Percentiles rank a stretch among this genome's conserved stretches.
Evolutionary conservation across 2,113 vertebrate species (phyloP).

Genomic region (Labeo rohita): DNA sequence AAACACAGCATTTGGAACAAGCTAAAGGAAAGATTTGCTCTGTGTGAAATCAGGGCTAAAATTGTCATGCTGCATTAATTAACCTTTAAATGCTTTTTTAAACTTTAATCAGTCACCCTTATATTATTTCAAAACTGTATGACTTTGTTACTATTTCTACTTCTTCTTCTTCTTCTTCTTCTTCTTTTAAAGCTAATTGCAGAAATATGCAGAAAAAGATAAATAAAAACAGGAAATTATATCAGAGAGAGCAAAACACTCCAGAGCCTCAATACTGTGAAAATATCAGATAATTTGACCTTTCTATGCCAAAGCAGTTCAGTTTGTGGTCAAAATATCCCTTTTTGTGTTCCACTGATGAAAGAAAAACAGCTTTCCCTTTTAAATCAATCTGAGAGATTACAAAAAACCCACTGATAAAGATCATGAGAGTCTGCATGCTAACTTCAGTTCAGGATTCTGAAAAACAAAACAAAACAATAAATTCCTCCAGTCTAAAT

Average conservation of each 20-base stretch:
- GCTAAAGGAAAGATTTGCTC: conserved; percentile 37
- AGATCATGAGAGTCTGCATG: background rate
- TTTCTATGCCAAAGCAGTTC: background rate
- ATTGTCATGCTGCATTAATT: background rate
- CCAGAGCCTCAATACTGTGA: background rate
- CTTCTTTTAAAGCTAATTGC: too few relatives aligned
- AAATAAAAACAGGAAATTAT: background rate
- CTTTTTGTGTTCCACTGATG: background rate
- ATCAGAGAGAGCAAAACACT: background rate
- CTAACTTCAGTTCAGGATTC: conserved; percentile 5
- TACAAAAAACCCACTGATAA: background rate
- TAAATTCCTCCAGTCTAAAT: background rate
- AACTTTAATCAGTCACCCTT: background rate
- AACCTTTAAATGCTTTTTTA: background rate
- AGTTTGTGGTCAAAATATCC: background rate
- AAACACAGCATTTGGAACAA: conserved; percentile 17
- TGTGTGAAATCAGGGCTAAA: conserved; percentile 1
- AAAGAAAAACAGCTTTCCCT: background rate
- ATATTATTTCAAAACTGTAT: background rate
- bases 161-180: too few relatives aligned
- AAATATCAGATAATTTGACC: background rate
- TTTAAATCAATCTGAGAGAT: background rate
- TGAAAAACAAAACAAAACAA: background rate
- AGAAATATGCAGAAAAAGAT: background rate
- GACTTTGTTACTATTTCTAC: too few relatives aligned